Percentiles rank a stretch among this genome's conserved stretches.
These are phyloP conservation scores for Drosophila kuntzei DNA, from an alignment of 2,888 invertebrate genomes.

Conservation along the genomic window DNA sequence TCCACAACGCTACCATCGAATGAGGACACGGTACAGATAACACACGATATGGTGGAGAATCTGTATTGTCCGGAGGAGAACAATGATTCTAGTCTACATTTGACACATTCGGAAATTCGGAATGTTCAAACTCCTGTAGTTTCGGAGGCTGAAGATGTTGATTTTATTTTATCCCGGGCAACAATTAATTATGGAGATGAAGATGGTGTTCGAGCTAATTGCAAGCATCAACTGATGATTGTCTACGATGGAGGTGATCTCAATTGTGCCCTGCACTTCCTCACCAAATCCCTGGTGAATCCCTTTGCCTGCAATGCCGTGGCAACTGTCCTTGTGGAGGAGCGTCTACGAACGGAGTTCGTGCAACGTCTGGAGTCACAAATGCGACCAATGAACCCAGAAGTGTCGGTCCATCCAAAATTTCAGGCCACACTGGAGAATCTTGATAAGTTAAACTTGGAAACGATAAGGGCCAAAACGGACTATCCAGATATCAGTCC, in stretches of 20 bases:
- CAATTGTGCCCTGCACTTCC: slow-evolving; percentile 51
- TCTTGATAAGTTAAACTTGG: not conserved
- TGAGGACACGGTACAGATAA: slow-evolving; percentile 2
- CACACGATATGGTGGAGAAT: slow-evolving; percentile 32
- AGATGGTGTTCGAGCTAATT: not conserved
- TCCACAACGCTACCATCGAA: not conserved
- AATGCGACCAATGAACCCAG: slow-evolving; percentile 18
- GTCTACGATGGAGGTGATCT: slow-evolving; percentile 52
- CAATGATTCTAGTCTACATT: not conserved
- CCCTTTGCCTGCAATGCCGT: slow-evolving; percentile 46
- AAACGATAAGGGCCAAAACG: not conserved
- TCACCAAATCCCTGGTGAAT: slow-evolving; percentile 36
- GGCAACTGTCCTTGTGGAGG: slow-evolving; percentile 52
- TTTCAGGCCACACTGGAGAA: slow-evolving; percentile 13
- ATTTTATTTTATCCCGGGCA: not conserved
- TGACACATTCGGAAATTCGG: not conserved
- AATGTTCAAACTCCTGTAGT: slow-evolving; percentile 27
- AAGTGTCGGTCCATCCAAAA: slow-evolving; percentile 11
- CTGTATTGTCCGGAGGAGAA: not conserved
- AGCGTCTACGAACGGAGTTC: slow-evolving; percentile 37
- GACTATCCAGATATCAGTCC: slow-evolving; percentile 5
- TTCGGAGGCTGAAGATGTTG: slow-evolving; percentile 10
- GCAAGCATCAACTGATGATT: slow-evolving; percentile 56
- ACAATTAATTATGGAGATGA: not conserved
- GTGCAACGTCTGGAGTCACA: slow-evolving; percentile 20